phyloP scores from a whole-genome alignment of 2,797 vertebrate species.

The Lateolabrax maculatus region DNA sequence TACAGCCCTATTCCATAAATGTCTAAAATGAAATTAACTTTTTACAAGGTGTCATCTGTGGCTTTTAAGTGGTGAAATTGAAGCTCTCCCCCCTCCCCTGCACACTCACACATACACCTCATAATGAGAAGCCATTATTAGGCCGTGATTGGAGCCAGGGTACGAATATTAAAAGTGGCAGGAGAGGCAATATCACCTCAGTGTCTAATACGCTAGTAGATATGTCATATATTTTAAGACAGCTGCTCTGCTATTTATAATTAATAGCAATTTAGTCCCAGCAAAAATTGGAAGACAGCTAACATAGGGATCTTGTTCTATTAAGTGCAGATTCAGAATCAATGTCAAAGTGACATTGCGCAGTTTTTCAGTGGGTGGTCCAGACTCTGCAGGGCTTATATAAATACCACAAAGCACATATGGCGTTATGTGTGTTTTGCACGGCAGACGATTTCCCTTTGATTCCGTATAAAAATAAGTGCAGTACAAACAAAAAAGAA shows the following conservation, averaged over 20 bases:
- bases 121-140: constrained; percentile 85
- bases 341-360: constrained; percentile 78
- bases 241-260: constrained; percentile 85
- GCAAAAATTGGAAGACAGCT: constrained; percentile 74
- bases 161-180: constrained; percentile 86
- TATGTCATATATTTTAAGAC: constrained; percentile 86
- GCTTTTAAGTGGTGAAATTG: constrained; percentile 82
- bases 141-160: constrained; percentile 80
- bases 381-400: constrained; percentile 65
- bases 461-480: constrained; percentile 71
- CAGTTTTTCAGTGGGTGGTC: constrained; percentile 72
- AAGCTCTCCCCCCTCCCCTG: constrained; percentile 36
- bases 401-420: constrained; percentile 73
- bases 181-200: constrained; percentile 82
- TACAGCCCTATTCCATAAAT: constrained; percentile 80
- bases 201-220: constrained; percentile 78
- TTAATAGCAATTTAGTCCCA: constrained; percentile 84
- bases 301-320: constrained; percentile 79
- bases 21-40: constrained; percentile 86
- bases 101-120: constrained; percentile 53
- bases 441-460: constrained; percentile 63
- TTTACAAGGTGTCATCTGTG: constrained; percentile 85
- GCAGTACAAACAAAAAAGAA: constrained; percentile 76
- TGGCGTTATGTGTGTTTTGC: constrained; percentile 57
- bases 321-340: constrained; percentile 78